Percentiles rank a stretch among this genome's conserved stretches.
Evolutionary conservation across 2,888 invertebrate genomes (phyloP).

Genomic region (Galerucella nymphaeae): DNA sequence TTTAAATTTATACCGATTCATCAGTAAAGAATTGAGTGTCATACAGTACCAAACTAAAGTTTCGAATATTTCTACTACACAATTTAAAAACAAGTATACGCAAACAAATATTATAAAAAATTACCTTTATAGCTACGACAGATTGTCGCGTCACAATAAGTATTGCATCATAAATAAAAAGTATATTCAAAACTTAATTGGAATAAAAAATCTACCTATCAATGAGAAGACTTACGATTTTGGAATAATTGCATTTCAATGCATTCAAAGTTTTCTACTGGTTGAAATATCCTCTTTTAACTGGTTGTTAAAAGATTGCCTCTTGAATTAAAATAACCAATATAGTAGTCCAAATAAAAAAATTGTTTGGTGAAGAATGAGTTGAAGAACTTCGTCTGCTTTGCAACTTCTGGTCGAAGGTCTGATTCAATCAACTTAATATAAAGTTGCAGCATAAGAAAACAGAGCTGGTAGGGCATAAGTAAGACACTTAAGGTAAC

Average conservation of each 20-base stretch:
- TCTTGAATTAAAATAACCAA: too few species aligned
- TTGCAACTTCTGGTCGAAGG: background rate
- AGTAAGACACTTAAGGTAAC: too few species aligned
- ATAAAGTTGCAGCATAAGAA: too few species aligned
- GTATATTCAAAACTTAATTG: background rate
- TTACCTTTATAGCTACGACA: too few species aligned
- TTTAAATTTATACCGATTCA: too few species aligned
- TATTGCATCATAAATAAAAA: background rate
- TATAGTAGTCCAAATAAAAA: background rate
- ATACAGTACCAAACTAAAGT: background rate
- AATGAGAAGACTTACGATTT: background rate
- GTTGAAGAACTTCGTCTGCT: background rate
- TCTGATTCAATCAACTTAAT: too few species aligned
- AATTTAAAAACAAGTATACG: too few species aligned
- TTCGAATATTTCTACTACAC: too few species aligned
- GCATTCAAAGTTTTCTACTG: background rate
- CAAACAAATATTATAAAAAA: too few species aligned
- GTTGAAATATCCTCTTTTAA: background rate
- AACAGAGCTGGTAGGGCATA: too few species aligned
- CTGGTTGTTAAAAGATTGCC: too few species aligned
- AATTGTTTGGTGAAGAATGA: background rate
- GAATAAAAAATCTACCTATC: slow-evolving; percentile 1
- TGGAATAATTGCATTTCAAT: background rate
- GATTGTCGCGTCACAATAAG: too few species aligned
- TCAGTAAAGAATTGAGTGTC: background rate